A percentile compares a stretch with the other conserved stretches of the same genome.
phyloP scores from a whole-genome alignment of 2,113 vertebrate genomes.

The Saguinus midas region DNA sequence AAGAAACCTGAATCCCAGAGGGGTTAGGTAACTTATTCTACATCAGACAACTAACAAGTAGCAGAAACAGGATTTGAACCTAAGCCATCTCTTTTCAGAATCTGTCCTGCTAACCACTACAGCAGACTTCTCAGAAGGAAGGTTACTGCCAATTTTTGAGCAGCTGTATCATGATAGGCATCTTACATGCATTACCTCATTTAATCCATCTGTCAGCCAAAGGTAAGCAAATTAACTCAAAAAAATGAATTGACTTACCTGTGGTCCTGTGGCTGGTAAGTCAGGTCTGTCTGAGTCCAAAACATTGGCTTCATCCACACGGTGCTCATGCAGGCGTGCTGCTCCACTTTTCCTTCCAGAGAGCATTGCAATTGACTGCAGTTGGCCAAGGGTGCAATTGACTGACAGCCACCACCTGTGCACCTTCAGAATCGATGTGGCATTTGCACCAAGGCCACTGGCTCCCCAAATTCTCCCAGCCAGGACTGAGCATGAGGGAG shows the following conservation, averaged over 20 bases:
- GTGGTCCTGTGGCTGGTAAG: not conserved
- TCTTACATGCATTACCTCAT: not conserved
- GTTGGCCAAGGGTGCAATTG: fast-evolving
- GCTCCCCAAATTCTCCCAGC: not conserved
- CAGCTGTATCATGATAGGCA: not conserved
- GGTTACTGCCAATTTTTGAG: not conserved
- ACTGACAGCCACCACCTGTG: not conserved
- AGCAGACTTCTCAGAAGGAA: not conserved
- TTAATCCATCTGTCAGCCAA: not conserved
- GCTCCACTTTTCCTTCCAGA: not conserved
- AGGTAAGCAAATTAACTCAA: not conserved
- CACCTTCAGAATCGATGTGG: fast-evolving
- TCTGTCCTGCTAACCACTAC: too few species aligned
- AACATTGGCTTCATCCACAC: fast-evolving
- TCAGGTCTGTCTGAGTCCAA: not conserved
- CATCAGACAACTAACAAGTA: not conserved
- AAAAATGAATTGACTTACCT: not conserved
- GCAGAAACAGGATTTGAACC: not conserved
- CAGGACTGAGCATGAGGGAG: fast-evolving
- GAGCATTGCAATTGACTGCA: fast-evolving
- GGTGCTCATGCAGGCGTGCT: fast-evolving
- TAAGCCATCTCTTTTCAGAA: not conserved
- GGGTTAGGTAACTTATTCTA: not conserved
- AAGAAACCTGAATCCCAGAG: not conserved
- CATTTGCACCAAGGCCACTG: fast-evolving